Percentiles rank a stretch among this genome's conserved stretches.
phyloP scores from a whole-genome alignment of 2,113 vertebrate genomes.

The Salminus brasiliensis region DNA sequence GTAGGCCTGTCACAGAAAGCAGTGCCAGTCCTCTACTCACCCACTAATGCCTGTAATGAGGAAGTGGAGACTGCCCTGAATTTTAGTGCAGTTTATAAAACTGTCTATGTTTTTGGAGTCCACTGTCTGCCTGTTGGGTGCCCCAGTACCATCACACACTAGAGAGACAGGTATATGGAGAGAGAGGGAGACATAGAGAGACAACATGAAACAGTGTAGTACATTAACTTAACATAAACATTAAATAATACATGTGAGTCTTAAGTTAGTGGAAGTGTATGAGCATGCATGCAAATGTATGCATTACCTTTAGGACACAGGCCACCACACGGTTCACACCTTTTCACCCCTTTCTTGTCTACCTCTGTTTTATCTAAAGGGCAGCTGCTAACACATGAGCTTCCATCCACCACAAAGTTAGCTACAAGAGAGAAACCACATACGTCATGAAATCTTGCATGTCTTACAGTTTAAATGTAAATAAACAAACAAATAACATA shows the following conservation, averaged over 20 bases:
- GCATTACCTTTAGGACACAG: constrained; percentile 88
- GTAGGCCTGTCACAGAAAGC: neutral
- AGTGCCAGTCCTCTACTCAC: constrained; percentile 66
- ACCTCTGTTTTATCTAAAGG: constrained; percentile 88
- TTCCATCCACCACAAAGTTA: constrained; percentile 89
- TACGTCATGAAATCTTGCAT: neutral
- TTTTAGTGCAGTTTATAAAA: constrained; percentile 94
- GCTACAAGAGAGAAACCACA: constrained; percentile 64
- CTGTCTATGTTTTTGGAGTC: constrained; percentile 88
- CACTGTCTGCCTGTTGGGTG: constrained; percentile 78
- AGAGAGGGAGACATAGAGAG: too few species aligned
- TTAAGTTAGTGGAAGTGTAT: too few species aligned
- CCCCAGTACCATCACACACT: constrained; percentile 87
- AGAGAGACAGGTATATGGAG: neutral
- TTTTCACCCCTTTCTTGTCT: constrained; percentile 86
- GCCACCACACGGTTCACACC: constrained; percentile 86
- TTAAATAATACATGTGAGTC: too few species aligned
- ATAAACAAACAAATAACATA: neutral
- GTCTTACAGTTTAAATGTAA: neutral
- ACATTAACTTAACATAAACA: too few species aligned
- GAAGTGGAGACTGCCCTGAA: constrained; percentile 90
- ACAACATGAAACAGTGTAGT: too few species aligned
- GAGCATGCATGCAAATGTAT: neutral
- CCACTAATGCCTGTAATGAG: constrained; percentile 88
- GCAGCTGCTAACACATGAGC: constrained; percentile 90